Evolutionary conservation across 2,888 invertebrate species (phyloP), one percentile per base, ranked within the genome.

Genomic region (Temnothorax ravouxi): DNA sequence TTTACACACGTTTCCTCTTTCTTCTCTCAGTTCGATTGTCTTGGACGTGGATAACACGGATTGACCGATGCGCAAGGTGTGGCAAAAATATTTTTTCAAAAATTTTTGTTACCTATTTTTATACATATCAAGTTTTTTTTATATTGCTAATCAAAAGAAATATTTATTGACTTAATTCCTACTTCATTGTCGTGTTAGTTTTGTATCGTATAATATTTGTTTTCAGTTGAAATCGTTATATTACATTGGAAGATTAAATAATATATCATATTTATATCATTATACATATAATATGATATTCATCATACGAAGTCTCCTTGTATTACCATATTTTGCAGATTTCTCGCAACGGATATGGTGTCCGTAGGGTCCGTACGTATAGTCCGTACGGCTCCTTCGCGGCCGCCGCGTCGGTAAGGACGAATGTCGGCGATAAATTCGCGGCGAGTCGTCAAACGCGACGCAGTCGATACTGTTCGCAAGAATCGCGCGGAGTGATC

Each of bases 391-490:
- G 50, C 44, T 44, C 8, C 25, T 47, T 15, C n/a, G 18, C 29
- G 13, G 8, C 6, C 5, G 50, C 38, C 25, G 75, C 15, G 91
- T 91, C 91, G 91, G 89, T 89, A 91, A 88, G n/a, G 83, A 84
- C 69, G 88, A 56, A 29, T 80, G 64, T 84, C 81, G 77, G 66
- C 59, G 89, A 85, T 90, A 90, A 88, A 83, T 71, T 62, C 71
- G 1, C 52, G 44, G 52, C 38, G 41, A 66, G 52, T 80, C 84
- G 82, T 82, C 79, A 67, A 52, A 11, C 56, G 34, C 77, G 15
- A 67, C 72, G 44, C 85, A 44, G 91, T 90, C 90, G 93, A 88
- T 92, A 93, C 89, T 71, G 76, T 72, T 88, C 89, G 74, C 77
- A 72, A 44, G 29, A 3, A 29, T 29, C 29, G 3, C 29, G 29